Conservation (phyloP, 2,113 vertebrate genomes). For the Anser brachyrhynchus region DNA sequence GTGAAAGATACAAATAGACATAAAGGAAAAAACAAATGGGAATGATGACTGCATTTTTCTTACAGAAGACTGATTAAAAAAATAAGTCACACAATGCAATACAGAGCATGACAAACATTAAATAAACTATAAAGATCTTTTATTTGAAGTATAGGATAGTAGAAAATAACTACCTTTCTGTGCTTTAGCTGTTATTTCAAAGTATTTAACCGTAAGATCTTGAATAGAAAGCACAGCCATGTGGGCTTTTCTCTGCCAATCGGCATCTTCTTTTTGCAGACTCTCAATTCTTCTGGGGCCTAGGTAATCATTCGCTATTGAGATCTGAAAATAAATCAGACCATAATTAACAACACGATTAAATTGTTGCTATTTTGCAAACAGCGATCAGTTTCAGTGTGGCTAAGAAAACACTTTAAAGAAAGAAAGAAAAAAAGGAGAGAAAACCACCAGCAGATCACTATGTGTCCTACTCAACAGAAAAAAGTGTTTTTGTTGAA, state of each 20-base stretch:
- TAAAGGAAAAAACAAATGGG: background rate
- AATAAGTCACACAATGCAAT: background rate
- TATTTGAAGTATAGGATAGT: background rate
- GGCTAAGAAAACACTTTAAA: background rate
- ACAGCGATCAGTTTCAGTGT: background rate
- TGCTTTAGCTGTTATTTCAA: constrained; percentile 93
- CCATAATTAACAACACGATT: background rate
- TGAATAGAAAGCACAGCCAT: constrained; percentile 94
- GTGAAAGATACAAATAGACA: background rate
- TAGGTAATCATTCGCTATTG: constrained; percentile 95
- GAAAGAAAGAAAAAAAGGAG: background rate
- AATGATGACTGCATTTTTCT: background rate
- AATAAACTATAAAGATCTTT: background rate
- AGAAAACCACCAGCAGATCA: background rate
- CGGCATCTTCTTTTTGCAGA: constrained; percentile 91
- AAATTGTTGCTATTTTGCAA: background rate
- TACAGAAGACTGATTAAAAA: background rate
- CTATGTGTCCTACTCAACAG: background rate
- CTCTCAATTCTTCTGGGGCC: constrained; percentile 93
- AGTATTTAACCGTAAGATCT: constrained; percentile 97
- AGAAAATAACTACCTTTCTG: constrained; percentile 88
- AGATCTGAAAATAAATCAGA: constrained; percentile 84
- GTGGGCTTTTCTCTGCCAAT: constrained; percentile 96
- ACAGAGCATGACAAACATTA: background rate
- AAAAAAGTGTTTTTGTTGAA: background rate